Conservation (phyloP, 2,888 invertebrate species). For the Eristalis pertinax region DNA sequence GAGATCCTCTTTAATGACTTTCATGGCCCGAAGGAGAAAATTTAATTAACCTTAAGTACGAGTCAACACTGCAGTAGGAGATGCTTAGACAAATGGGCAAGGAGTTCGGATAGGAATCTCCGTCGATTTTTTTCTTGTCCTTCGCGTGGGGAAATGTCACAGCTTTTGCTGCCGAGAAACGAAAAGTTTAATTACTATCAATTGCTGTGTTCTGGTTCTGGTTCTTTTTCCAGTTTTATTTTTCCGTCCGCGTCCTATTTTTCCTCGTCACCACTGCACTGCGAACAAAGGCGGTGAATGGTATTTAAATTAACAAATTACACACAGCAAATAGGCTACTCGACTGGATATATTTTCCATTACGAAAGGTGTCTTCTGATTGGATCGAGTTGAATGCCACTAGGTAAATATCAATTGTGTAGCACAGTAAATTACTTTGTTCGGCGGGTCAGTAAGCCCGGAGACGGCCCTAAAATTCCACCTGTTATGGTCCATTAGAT, state of each 20-base stretch:
- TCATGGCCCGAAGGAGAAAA: constrained; percentile 70
- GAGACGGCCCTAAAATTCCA: constrained; percentile 28
- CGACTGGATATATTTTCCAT: not conserved
- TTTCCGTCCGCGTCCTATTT: not conserved
- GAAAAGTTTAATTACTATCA: constrained; percentile 68
- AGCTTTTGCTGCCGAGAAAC: constrained; percentile 37
- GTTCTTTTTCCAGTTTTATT: not conserved
- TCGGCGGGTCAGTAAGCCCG: constrained; percentile 15
- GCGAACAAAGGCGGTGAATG: constrained; percentile 34
- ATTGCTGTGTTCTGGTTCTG: constrained; percentile 47
- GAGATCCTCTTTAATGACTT: constrained; percentile 72
- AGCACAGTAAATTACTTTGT: constrained; percentile 36
- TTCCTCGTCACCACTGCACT: constrained; percentile 1
- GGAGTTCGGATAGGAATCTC: constrained; percentile 39
- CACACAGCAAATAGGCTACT: constrained; percentile 31
- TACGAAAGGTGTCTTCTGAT: constrained; percentile 1
- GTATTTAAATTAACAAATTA: constrained; percentile 63
- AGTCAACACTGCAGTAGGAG: constrained; percentile 33
- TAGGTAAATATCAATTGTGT: constrained; percentile 30
- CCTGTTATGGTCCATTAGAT: constrained; percentile 34
- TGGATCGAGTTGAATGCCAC: constrained; percentile 20
- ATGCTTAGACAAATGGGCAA: constrained; percentile 44
- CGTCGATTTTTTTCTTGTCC: constrained; percentile 11
- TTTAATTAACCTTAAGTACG: constrained; percentile 73
- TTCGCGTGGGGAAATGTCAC: constrained; percentile 23